phyloP scores from a whole-genome alignment of 2,113 vertebrate species.

The Tursiops truncatus region DNA sequence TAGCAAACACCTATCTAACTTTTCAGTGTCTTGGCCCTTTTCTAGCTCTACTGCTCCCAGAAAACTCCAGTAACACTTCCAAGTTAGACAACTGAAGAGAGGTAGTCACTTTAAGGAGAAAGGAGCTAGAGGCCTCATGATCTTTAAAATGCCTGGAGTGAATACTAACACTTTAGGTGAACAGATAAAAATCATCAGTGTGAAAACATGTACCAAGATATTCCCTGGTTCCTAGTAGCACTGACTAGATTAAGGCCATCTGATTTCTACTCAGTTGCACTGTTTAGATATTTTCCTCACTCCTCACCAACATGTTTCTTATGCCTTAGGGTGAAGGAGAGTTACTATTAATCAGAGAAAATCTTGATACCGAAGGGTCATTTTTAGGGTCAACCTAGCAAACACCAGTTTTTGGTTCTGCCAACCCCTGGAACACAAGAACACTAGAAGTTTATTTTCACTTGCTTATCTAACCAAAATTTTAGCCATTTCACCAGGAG shows the following conservation, averaged over 20 bases:
- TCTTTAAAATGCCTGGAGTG: background rate
- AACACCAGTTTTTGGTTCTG: background rate
- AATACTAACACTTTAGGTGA: background rate
- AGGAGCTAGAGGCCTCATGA: background rate
- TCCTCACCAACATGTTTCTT: background rate
- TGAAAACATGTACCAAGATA: background rate
- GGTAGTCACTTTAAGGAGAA: background rate
- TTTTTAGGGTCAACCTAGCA: background rate
- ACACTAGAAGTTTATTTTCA: background rate
- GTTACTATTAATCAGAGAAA: background rate
- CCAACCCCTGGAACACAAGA: background rate
- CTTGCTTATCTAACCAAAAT: background rate
- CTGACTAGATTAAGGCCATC: background rate
- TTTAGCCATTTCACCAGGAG: background rate
- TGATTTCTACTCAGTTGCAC: background rate
- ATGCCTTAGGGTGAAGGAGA: background rate
- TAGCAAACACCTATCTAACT: background rate
- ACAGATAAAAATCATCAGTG: background rate
- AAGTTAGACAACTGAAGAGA: background rate
- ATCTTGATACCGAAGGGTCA: background rate
- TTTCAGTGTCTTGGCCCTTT: background rate
- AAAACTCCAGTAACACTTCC: background rate
- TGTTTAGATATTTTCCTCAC: background rate
- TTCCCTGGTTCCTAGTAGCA: background rate
- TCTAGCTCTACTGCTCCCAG: background rate